These are phyloP conservation scores for Cistogaster globosa DNA, from an alignment of 2,888 invertebrate genomes.

Conservation along the genomic window DNA sequence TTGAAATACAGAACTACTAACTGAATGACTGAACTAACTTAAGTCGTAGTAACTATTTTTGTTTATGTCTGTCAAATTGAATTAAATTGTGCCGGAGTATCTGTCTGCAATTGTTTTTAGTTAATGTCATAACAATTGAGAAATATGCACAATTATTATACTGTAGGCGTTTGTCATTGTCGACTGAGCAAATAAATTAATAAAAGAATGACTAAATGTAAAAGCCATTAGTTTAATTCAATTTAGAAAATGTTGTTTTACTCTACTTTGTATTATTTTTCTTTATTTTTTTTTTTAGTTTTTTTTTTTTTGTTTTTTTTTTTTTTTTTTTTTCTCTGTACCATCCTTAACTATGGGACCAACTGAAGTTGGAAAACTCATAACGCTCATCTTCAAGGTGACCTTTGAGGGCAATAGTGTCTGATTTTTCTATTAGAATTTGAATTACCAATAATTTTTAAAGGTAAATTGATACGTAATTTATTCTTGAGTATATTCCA, in stretches of 20 bases:
- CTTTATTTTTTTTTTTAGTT: too few species aligned
- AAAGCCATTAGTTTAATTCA: slow-evolving; percentile 67
- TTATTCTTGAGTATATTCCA: too few species aligned
- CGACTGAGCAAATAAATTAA: slow-evolving; percentile 3
- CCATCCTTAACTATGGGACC: too few species aligned
- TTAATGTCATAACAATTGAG: slow-evolving; percentile 53
- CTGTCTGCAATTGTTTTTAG: slow-evolving; percentile 56
- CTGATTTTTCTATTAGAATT: too few species aligned
- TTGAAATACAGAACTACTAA: neutral
- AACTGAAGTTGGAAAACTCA: too few species aligned
- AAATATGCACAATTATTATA: slow-evolving; percentile 44
- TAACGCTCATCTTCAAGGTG: too few species aligned
- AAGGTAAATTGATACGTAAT: too few species aligned
- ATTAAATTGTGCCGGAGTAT: slow-evolving; percentile 2
- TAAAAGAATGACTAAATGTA: slow-evolving; percentile 33
- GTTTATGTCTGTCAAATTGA: slow-evolving; percentile 28
- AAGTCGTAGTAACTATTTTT: slow-evolving; percentile 34
- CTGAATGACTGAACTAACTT: neutral
- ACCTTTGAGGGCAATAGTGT: too few species aligned
- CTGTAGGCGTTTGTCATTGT: slow-evolving; percentile 56
- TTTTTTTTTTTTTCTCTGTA: too few species aligned
- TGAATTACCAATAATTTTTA: too few species aligned
- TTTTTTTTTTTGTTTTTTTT: too few species aligned
- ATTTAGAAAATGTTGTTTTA: slow-evolving; percentile 65
- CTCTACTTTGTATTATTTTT: slow-evolving; percentile 14